Conservation (phyloP, 2,797 vertebrate genomes). For the Ceyx erithaca region DNA sequence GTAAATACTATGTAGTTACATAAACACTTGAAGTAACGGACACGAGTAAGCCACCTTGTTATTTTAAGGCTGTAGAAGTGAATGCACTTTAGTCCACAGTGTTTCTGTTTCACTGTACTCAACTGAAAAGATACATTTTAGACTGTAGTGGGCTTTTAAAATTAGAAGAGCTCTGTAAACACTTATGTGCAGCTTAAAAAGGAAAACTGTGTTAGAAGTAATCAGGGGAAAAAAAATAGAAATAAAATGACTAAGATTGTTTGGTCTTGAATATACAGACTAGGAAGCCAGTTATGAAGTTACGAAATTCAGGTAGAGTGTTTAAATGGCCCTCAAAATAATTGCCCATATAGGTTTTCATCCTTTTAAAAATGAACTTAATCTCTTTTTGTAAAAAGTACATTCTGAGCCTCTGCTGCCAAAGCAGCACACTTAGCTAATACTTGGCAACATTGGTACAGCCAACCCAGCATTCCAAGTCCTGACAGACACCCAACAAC, state of each 20-base stretch:
- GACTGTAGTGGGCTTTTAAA: background rate
- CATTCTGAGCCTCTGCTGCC: background rate
- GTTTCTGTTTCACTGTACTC: background rate
- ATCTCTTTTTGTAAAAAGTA: background rate
- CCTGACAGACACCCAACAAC: background rate
- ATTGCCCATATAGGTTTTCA: background rate
- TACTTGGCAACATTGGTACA: background rate
- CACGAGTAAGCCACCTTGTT: background rate
- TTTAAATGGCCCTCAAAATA: background rate
- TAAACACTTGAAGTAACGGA: background rate
- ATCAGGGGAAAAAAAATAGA: background rate
- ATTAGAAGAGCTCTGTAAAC: background rate
- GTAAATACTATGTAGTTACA: constrained; percentile 4
- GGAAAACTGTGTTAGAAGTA: background rate
- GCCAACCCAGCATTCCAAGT: background rate
- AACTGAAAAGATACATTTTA: background rate
- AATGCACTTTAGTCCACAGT: background rate
- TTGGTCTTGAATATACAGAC: background rate
- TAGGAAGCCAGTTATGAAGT: background rate
- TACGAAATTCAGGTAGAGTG: background rate
- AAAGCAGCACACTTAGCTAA: background rate
- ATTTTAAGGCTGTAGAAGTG: background rate
- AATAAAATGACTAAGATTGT: background rate
- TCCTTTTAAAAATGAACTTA: background rate
- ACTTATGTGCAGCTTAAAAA: background rate